phyloP scores from a whole-genome alignment of 2,113 vertebrate species.

The Oreocharis arfaki region DNA sequence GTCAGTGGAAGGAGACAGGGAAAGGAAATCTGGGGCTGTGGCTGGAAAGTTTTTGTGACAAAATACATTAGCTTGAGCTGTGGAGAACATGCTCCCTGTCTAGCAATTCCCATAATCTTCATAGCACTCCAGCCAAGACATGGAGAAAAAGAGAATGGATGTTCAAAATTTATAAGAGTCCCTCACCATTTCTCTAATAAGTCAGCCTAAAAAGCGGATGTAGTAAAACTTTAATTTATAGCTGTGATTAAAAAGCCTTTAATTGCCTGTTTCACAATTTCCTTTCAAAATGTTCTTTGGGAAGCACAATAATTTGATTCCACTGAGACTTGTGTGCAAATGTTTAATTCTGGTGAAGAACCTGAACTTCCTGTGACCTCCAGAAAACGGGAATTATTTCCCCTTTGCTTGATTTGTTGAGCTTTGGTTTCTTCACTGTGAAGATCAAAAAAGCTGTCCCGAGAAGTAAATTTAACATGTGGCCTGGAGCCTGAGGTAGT shows the following conservation, averaged over 20 bases:
- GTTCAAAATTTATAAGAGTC: background rate
- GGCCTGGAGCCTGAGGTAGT: background rate
- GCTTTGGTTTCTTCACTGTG: background rate
- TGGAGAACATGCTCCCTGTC: background rate
- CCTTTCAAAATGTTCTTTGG: background rate
- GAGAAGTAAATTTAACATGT: background rate
- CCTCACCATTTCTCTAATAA: background rate
- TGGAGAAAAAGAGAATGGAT: background rate
- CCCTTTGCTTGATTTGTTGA: background rate
- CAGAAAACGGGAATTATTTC: conserved; percentile 9
- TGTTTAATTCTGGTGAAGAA: conserved; percentile 19
- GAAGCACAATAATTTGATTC: conserved; percentile 9
- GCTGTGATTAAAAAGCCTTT: conserved; percentile 3
- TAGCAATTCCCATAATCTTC: background rate
- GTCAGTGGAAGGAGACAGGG: background rate
- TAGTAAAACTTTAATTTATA: conserved; percentile 18
- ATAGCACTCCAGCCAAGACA: background rate
- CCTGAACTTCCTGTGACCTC: conserved; percentile 1
- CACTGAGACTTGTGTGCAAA: conserved; percentile 3
- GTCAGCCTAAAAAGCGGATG: background rate
- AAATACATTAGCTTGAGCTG: background rate
- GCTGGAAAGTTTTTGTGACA: background rate
- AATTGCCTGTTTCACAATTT: conserved; percentile 30
- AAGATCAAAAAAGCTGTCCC: background rate
- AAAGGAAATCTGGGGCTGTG: background rate